phyloP scores from a whole-genome alignment of 1,140 invertebrate species.

The Aphelenchoides fujianensis region DNA sequence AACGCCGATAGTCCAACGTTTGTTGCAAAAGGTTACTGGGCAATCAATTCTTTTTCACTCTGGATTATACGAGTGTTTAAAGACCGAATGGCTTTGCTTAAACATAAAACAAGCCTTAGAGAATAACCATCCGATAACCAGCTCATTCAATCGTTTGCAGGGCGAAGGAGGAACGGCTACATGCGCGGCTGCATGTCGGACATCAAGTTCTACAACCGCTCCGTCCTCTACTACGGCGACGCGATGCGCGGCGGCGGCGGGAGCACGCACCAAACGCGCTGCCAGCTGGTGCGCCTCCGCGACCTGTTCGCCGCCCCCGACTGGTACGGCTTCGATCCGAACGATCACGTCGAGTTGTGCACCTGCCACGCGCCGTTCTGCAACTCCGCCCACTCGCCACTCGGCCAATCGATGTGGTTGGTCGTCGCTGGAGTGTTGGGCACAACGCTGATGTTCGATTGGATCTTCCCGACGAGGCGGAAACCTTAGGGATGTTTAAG shows the following conservation, averaged over 20 bases:
- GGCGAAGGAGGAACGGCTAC: conserved; percentile 53
- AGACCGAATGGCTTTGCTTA: no score
- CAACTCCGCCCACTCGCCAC: conserved; percentile 38
- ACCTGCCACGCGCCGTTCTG: conserved; percentile 46
- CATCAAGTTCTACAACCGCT: conserved; percentile 57
- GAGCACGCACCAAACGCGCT: conserved; percentile 5
- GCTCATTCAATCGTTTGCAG: conserved; percentile 33
- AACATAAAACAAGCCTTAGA: no score
- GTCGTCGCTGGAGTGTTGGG: neutral
- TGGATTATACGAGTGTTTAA: no score
- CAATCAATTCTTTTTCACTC: no score
- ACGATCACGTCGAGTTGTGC: conserved; percentile 49
- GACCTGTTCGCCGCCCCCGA: conserved; percentile 48
- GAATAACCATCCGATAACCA: neutral
- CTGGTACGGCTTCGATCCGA: conserved; percentile 49
- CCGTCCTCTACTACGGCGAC: conserved; percentile 43
- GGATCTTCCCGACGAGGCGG: conserved; percentile 5
- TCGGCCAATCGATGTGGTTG: neutral
- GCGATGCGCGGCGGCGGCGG: conserved; percentile 24
- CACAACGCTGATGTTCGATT: no score
- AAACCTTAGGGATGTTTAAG: no score
- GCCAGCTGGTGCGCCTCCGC: conserved; percentile 33
- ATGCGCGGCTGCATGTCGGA: conserved; percentile 61
- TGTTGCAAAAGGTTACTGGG: no score
- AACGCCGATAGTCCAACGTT: no score